These are phyloP conservation scores for Tamandua tetradactyla DNA, from an alignment of 2,797 vertebrate genomes.

Conservation along the genomic window DNA sequence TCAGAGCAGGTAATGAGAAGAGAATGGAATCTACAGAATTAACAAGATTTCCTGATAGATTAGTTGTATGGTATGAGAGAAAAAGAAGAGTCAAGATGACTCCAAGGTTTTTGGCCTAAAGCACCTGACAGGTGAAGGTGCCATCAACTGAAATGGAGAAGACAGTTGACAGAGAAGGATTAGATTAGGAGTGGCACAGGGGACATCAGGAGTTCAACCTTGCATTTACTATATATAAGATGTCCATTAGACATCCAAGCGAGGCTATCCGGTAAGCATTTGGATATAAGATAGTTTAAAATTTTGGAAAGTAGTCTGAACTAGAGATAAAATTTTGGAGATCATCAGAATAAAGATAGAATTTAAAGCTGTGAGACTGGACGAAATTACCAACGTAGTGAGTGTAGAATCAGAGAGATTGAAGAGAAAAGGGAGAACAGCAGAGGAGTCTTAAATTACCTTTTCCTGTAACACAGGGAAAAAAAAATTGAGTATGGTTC, in stretches of 20 bases:
- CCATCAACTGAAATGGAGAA: neutral
- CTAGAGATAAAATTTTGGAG: neutral
- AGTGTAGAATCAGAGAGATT: neutral
- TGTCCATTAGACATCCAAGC: neutral
- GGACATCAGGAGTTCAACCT: neutral
- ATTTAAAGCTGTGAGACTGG: neutral
- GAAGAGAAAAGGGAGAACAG: neutral
- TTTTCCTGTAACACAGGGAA: neutral
- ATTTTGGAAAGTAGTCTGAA: neutral
- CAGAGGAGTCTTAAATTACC: neutral
- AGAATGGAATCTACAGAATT: neutral
- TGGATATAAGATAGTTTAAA: neutral
- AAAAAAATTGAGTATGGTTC: neutral
- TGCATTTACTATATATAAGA: neutral
- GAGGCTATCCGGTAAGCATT: neutral
- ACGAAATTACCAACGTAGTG: neutral
- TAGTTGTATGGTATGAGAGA: neutral
- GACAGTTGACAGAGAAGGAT: neutral
- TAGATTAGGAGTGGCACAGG: neutral
- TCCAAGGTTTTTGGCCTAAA: neutral
- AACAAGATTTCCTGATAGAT: neutral
- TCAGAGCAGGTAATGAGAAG: neutral
- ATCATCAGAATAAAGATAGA: neutral
- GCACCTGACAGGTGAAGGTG: neutral
- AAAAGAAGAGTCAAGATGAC: neutral